Conservation (phyloP, 1,140 invertebrate genomes). For the Gryllus bimaculatus region DNA sequence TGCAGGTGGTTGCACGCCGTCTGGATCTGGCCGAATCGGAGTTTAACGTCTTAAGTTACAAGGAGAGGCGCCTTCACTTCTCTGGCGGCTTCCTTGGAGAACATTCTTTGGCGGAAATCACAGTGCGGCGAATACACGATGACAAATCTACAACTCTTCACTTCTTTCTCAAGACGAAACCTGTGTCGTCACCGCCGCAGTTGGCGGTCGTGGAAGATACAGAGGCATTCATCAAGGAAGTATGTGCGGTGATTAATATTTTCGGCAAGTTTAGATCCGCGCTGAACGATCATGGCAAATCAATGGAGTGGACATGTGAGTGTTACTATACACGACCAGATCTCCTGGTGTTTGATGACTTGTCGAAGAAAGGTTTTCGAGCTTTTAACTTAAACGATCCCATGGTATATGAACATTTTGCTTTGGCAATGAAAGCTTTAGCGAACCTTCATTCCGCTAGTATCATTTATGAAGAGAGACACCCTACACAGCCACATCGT, state of each 20-base stretch:
- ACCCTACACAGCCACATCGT: neutral
- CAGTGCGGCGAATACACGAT: neutral
- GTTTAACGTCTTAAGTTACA: neutral
- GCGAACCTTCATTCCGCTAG: neutral
- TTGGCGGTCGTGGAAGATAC: neutral
- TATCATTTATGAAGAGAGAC: neutral
- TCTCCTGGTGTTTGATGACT: neutral
- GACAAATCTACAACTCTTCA: neutral
- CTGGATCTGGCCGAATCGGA: no score
- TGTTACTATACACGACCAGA: neutral
- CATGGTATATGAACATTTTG: neutral
- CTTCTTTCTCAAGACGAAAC: neutral
- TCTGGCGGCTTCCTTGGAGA: neutral
- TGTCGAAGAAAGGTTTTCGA: neutral
- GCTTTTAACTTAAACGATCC: neutral
- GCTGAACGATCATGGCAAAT: neutral
- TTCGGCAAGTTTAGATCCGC: no score
- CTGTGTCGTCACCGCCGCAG: neutral
- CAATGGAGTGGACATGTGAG: neutral
- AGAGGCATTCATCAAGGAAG: neutral
- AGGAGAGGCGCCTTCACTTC: neutral
- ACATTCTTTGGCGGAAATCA: neutral
- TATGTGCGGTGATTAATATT: neutral
- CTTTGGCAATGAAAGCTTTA: neutral
- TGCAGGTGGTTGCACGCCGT: no score